Base-by-base conservation (phyloP, 2,797 vertebrate species). In the Chiroxiphia lanceolata region DNA sequence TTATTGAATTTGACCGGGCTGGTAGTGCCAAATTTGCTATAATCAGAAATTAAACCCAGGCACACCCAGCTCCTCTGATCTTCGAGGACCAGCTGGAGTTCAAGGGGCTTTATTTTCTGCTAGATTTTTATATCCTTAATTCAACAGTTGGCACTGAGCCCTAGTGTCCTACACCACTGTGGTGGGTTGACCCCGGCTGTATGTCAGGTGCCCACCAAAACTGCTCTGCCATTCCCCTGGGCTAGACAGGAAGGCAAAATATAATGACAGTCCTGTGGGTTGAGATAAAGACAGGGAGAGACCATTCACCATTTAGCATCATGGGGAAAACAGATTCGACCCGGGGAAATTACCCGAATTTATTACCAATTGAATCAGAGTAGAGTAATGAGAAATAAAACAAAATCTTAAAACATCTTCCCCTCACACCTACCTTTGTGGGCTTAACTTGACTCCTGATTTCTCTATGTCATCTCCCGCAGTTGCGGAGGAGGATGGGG, bases 221-320 rank as follows among this genome's bases (percentile, higher is more conserved):
- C 20, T 17, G 14, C 9, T 47, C 53, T 67, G 53, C 29, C 69
- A 59, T 31, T 53, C 16, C 15, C 25, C 13, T 74, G 53, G 29
- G 9, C 38, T 34, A 40, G 20, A 31, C 11, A 31, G 29, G 1
- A 53, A 18, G 4, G 26, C 25, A 67, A 81, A 67, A 74, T 18
- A 26, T 4, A 23, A n/a, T 3, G 33, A 23, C 59, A 47, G 5
- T 3, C 1, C 40, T 1, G 0, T 53, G 53, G 19, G 29, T 60
- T 0, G 0, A 40, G 18, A 21, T 34, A 40, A 67, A 38, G 38
- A 53, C 19, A 74, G 38, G 22, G 15, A 38, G 16, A 45, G 25
- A 7, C 9, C 23, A 17, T 29, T 67, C 69, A 45, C 11, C 60
- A 40, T 13, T 15, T 45, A 38, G 25, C 20, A 34, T 67, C n/a